These are phyloP conservation scores for Gonioctena quinquepunctata DNA, from an alignment of 1,140 invertebrate genomes.

Conservation along the genomic window DNA sequence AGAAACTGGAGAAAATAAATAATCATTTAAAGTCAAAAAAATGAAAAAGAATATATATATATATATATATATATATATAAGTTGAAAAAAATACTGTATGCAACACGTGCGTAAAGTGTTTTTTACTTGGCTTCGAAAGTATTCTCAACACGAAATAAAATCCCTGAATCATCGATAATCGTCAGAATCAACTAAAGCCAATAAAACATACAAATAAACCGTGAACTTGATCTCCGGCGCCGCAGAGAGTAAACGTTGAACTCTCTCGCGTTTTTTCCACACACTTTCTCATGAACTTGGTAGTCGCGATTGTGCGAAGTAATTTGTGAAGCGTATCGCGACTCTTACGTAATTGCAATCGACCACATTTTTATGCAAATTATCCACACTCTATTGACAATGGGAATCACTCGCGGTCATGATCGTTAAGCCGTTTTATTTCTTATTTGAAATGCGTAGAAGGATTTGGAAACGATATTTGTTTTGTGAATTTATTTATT, in stretches of 20 bases:
- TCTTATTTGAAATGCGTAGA: neutral
- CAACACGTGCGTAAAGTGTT: no score
- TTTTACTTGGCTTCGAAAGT: no score
- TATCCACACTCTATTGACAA: conserved; percentile 14
- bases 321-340: neutral
- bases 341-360: conserved; percentile 16
- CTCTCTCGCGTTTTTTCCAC: conserved; percentile 22
- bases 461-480: no score
- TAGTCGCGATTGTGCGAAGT: neutral
- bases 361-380: conserved; percentile 24
- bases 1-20: no score
- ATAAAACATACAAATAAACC: conserved; percentile 13
- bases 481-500: no score
- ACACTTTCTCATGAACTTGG: conserved; percentile 28
- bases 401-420: conserved; percentile 6
- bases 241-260: conserved; percentile 4
- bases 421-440: neutral
- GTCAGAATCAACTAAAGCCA: neutral
- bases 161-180: no score
- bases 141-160: no score
- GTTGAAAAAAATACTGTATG: no score
- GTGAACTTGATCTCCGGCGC: conserved; percentile 24
- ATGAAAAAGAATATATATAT: no score
- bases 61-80: no score
- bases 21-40: no score